Conservation (phyloP, 2,797 vertebrate genomes). For the Argentina silus region DNA sequence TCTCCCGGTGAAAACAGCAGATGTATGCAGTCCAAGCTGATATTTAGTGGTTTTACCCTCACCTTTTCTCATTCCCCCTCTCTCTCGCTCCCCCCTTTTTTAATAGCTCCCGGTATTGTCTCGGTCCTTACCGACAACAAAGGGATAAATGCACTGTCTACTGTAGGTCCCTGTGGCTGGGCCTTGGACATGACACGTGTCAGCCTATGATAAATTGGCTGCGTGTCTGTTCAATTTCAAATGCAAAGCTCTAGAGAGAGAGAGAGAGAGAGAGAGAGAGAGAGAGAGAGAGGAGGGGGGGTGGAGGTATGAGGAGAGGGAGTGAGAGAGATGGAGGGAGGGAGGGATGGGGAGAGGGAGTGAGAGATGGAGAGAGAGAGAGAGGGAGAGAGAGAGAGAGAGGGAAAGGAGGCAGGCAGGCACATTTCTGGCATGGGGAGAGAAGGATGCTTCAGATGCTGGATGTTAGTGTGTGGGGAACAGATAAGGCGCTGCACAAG, state of each 20-base stretch:
- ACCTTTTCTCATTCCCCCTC: slow-evolving; percentile 60
- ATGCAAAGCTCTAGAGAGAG: slow-evolving; percentile 97
- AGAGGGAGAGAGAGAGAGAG: slow-evolving; percentile 29
- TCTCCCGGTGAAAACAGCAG: slow-evolving; percentile 71
- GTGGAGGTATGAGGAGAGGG: slow-evolving; percentile 58
- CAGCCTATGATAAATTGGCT: slow-evolving; percentile 99
- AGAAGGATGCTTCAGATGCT: slow-evolving; percentile 88
- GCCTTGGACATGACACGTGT: slow-evolving; percentile 98
- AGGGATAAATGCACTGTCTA: slow-evolving; percentile 93
- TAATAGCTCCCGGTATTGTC: slow-evolving; percentile 85
- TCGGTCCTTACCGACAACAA: slow-evolving; percentile 89
- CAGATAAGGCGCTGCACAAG: slow-evolving; percentile 92
- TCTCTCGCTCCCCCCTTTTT: slow-evolving; percentile 63
- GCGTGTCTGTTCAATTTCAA: slow-evolving; percentile 98
- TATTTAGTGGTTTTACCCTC: slow-evolving; percentile 68
- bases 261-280: slow-evolving; percentile 65
- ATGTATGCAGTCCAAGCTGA: slow-evolving; percentile 75
- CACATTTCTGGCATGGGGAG: slow-evolving; percentile 85
- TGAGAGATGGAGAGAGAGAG: slow-evolving; percentile 54
- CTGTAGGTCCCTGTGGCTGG: slow-evolving; percentile 94
- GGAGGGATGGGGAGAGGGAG: slow-evolving; percentile 16
- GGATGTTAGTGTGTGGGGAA: slow-evolving; percentile 89
- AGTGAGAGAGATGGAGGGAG: slow-evolving; percentile 38
- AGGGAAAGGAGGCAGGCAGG: slow-evolving; percentile 64
- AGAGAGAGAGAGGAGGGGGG: slow-evolving; percentile 56